Evolutionary conservation across 2,888 invertebrate genomes (phyloP).

Genomic region (Hemistola chrysoprasaria): DNA sequence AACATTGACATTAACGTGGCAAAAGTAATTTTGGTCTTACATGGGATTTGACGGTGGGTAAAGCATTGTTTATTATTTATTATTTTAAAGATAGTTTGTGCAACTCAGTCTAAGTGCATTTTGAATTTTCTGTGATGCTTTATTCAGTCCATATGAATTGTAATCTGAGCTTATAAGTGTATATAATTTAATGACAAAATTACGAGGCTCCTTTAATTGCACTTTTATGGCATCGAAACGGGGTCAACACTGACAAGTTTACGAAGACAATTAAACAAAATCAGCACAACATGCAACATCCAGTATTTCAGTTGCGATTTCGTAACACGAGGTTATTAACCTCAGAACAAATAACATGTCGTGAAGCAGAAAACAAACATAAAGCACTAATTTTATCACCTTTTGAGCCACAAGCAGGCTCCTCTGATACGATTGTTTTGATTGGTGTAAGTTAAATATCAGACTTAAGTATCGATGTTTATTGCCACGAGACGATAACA

Average conservation of each 20-base stretch:
- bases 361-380: conserved; percentile 41
- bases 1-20: no score
- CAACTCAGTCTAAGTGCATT: no score
- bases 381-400: conserved; percentile 65
- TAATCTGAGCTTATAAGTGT: no score
- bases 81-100: no score
- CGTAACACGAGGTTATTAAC: conserved; percentile 38
- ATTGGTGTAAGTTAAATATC: conserved; percentile 35
- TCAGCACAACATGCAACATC: conserved; percentile 9
- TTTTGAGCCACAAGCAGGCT: conserved; percentile 41
- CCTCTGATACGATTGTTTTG: conserved; percentile 41
- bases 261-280: conserved; percentile 5
- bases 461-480: conserved; percentile 43
- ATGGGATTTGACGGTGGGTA: no score
- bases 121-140: no score
- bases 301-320: conserved; percentile 11
- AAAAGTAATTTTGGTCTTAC: no score
- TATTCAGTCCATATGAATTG: no score
- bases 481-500: conserved; percentile 16
- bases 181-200: no score
- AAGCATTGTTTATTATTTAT: no score
- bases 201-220: no score
- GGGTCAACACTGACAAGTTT: conserved; percentile 4
- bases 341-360: conserved; percentile 50
- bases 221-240: background rate